Evolutionary conservation across 2,797 vertebrate genomes (phyloP).

Genomic region (Neosilurus hyrtlii): DNA sequence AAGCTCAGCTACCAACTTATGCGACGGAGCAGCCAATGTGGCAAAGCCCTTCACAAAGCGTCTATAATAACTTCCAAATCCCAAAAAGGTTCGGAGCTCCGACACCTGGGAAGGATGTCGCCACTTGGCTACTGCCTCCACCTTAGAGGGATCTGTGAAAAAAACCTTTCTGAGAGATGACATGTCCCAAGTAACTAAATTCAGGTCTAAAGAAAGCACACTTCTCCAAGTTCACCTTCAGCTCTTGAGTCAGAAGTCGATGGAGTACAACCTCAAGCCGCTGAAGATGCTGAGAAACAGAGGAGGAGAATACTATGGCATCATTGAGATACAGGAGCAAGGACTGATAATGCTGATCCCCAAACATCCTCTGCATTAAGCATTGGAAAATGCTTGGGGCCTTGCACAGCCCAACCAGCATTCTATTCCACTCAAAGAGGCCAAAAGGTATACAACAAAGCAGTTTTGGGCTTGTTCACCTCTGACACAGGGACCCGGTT

Average conservation of each 20-base stretch:
- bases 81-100: background rate
- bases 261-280: background rate
- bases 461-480: no score
- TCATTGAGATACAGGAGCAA: constrained; percentile 12
- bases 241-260: background rate
- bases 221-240: background rate
- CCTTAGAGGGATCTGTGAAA: background rate
- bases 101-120: background rate
- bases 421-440: background rate
- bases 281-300: background rate
- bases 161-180: background rate
- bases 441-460: no score
- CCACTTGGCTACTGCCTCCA: constrained; percentile 4
- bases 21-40: background rate
- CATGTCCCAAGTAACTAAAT: constrained; percentile 9
- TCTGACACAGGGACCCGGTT: no score
- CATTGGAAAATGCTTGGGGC: no score
- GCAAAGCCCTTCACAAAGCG: constrained; percentile 15
- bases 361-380: constrained; percentile 18
- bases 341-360: constrained; percentile 15
- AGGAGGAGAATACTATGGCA: background rate
- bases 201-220: background rate
- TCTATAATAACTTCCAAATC: background rate
- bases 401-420: no score
- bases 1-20: background rate